phyloP scores from a whole-genome alignment of 2,113 vertebrate genomes.

The Pyrgilauda ruficollis region DNA sequence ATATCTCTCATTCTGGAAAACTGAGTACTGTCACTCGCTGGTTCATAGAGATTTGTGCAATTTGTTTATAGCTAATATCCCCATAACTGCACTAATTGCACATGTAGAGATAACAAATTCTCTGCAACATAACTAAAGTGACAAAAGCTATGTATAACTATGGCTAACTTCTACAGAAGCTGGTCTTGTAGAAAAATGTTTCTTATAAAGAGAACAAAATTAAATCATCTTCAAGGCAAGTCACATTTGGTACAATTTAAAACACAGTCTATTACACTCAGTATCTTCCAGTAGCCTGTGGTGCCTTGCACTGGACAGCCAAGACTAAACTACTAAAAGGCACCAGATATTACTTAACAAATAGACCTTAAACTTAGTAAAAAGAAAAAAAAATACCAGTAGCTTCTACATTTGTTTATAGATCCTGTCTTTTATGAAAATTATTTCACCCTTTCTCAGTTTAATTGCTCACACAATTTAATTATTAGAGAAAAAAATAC shows the following conservation, averaged over 20 bases:
- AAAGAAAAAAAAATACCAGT: not conserved
- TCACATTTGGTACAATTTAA: not conserved
- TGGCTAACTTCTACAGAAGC: not conserved
- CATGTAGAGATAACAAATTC: not conserved
- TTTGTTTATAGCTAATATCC: conserved; percentile 5
- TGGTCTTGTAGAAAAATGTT: not conserved
- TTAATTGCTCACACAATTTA: not conserved
- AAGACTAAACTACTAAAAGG: not conserved
- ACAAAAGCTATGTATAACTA: not conserved
- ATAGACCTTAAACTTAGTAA: not conserved
- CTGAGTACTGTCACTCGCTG: not conserved
- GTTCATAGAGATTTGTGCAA: not conserved
- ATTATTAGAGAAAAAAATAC: not conserved
- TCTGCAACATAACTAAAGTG: not conserved
- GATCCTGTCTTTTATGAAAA: not conserved
- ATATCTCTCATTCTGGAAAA: not conserved
- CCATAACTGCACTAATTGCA: conserved; percentile 12
- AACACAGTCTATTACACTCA: not conserved
- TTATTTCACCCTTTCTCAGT: not conserved
- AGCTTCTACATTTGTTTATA: not conserved
- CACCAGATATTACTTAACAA: not conserved
- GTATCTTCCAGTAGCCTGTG: not conserved
- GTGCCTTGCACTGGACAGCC: not conserved
- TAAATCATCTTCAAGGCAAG: not conserved
- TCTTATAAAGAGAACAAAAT: not conserved